Evolutionary conservation across 2,113 vertebrate species (phyloP), one percentile per base, ranked within the genome.

Genomic region (Laticauda laticaudata): DNA sequence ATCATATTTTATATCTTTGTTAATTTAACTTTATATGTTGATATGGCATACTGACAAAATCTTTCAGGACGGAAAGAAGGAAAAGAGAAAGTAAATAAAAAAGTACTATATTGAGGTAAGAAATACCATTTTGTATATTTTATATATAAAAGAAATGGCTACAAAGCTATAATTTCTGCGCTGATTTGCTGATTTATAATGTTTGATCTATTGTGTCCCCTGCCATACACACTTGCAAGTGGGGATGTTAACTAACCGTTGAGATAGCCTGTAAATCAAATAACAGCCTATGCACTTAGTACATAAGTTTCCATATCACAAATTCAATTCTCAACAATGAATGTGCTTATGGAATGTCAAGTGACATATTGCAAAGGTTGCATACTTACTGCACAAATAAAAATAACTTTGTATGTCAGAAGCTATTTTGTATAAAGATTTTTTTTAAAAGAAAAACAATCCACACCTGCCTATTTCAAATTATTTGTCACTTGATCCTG

Each of bases 331-430:
- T 92, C 51, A 75, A 94, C 95, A 94, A 93, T 94, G 92, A 94
- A 57, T 53, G 91, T 94, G 92, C 61, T 87, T 94, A 94, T 59
- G 34, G 85, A 43, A 81, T 86, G n/a, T 91, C 91, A 96, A 93
- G 81, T 94, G 91, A 91, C 81, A 86, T 94, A 91, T 95, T 94
- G 93, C 94, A 91, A 93, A 91, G 94, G 95, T 95, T 94, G 88
- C 92, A 55, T 94, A 86, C 95, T 95, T 95, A 95, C 92, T 96
- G 94, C 89, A 94, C 95, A 94, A 57, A 93, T 94, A 96, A 96
- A 95, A 93, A 96, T 95, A 95, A 93, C 95, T 0, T 0, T 14
- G 94, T 88, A 61, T 95, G 94, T 95, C 94, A 96, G 91, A 94
- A 93, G 69, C 39, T 86, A 92, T 57, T 95, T 96, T 93, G 24